Conservation (phyloP, 2,797 vertebrate genomes). For the Leptodactylus fallax region DNA sequence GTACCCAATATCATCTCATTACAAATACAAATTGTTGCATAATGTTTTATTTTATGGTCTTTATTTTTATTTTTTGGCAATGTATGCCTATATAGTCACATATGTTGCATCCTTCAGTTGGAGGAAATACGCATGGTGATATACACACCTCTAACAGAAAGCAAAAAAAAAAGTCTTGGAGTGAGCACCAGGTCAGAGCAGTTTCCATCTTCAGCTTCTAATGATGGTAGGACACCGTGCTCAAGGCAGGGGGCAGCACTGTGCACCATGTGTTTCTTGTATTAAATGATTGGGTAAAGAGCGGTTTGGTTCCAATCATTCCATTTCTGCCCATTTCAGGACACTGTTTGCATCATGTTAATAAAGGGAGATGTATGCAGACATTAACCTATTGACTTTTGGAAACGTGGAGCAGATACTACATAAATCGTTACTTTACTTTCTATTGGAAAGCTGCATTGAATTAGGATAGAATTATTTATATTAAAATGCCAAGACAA, state of each 20-base stretch:
- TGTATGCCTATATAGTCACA: no score
- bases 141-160: neutral
- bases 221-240: neutral
- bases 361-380: slow-evolving; percentile 36
- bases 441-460: slow-evolving; percentile 56
- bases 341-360: slow-evolving; percentile 48
- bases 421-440: slow-evolving; percentile 53
- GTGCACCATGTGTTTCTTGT: slow-evolving; percentile 43
- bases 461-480: slow-evolving; percentile 51
- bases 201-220: neutral
- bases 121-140: no score
- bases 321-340: neutral
- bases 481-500: slow-evolving; percentile 46
- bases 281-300: neutral
- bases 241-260: neutral
- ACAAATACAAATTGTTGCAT: no score
- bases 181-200: neutral
- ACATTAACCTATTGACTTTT: slow-evolving; percentile 35
- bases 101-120: no score
- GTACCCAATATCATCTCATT: no score
- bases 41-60: no score
- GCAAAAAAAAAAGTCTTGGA: neutral
- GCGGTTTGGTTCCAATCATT: slow-evolving; percentile 36
- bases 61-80: no score
- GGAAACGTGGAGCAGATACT: slow-evolving; percentile 48